Evolutionary conservation across 2,888 invertebrate genomes (phyloP).

Genomic region (Camponotus fellah): DNA sequence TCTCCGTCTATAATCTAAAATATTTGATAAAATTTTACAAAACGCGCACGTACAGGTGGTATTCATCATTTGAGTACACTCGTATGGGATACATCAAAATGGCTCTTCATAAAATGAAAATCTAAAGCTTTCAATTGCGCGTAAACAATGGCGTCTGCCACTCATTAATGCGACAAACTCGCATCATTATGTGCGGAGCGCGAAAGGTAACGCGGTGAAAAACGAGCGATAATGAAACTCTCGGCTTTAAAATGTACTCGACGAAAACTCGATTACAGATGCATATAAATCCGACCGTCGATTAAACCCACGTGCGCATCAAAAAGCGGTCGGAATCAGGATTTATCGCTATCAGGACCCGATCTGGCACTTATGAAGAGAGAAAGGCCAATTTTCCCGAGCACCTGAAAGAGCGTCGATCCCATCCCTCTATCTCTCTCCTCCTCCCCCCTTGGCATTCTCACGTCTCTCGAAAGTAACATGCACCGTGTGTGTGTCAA

Average conservation of each 20-base stretch:
- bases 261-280: conserved; percentile 52
- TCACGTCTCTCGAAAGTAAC: conserved; percentile 6
- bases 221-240: conserved; percentile 52
- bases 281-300: conserved; percentile 43
- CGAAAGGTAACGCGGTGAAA: conserved; percentile 49
- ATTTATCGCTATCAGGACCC: conserved; percentile 17
- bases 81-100: conserved; percentile 31
- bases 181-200: conserved; percentile 40
- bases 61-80: conserved; percentile 35
- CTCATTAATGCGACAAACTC: conserved; percentile 52
- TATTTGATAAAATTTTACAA: conserved; percentile 23
- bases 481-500: conserved; percentile 5
- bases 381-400: conserved; percentile 28
- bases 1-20: no score
- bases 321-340: conserved; percentile 34
- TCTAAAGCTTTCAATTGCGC: conserved; percentile 51
- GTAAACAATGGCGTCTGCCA: conserved; percentile 35
- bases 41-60: neutral
- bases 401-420: conserved; percentile 25
- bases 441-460: neutral
- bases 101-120: conserved; percentile 48
- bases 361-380: neutral
- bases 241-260: conserved; percentile 51
- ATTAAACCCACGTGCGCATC: conserved; percentile 31
- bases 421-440: no score